These are phyloP conservation scores for Lepidocolaptes lacrymiger DNA, from an alignment of 2,797 vertebrate species.

Conservation along the genomic window DNA sequence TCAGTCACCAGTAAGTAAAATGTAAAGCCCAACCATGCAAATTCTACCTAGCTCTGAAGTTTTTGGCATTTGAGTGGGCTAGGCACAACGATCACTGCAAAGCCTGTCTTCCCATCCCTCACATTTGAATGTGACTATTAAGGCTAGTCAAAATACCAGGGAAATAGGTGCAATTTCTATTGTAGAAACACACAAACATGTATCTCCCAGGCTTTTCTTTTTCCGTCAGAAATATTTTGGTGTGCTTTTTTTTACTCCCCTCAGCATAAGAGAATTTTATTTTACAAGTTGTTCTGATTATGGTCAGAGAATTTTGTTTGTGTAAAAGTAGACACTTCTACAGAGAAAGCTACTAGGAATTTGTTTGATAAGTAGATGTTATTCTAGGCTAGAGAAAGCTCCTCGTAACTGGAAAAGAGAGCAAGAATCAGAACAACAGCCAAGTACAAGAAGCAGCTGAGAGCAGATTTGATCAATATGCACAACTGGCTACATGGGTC, in stretches of 20 bases:
- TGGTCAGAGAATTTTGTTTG: not conserved
- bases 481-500: not conserved
- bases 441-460: not conserved
- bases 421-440: not conserved
- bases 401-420: not conserved
- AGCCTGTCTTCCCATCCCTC: not conserved
- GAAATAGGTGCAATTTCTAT: slow-evolving; percentile 9
- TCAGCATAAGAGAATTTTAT: not conserved
- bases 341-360: not conserved
- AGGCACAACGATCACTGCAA: slow-evolving; percentile 5
- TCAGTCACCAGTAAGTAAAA: not conserved
- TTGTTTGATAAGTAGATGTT: not conserved
- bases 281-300: not conserved
- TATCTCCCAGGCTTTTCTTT: not conserved
- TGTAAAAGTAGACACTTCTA: not conserved
- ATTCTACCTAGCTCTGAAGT: slow-evolving; percentile 26
- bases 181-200: not conserved
- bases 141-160: slow-evolving; percentile 37
- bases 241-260: not conserved
- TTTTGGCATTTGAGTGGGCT: slow-evolving; percentile 41
- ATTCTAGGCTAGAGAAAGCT: not conserved
- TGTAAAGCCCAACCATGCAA: not conserved
- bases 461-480: not conserved
- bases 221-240: slow-evolving; percentile 4
- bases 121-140: slow-evolving; percentile 19